Percentiles rank a stretch among this genome's conserved stretches.
phyloP scores from a whole-genome alignment of 30 jellyfish, hydroid and myxozoan species.

The Catostylus mosaicus region DNA sequence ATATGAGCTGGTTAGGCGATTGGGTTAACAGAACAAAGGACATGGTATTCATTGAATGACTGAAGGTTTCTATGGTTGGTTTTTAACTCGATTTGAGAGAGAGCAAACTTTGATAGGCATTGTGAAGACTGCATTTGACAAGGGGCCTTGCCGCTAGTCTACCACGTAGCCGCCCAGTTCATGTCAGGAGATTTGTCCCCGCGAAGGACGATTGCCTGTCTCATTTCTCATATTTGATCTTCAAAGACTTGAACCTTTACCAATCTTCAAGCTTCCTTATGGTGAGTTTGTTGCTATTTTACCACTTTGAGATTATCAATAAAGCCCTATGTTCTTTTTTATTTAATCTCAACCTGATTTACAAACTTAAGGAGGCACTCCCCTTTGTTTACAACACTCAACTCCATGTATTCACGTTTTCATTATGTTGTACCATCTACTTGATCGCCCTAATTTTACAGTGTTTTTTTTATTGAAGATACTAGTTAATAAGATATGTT shows the following conservation, averaged over 20 bases:
- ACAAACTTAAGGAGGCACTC: conserved; percentile 3
- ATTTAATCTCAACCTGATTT: neutral
- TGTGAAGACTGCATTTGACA: conserved; percentile 35
- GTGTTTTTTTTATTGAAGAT: too few species aligned
- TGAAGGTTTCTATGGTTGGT: conserved; percentile 80
- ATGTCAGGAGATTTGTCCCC: conserved; percentile 71
- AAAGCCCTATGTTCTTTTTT: neutral
- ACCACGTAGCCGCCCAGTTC: conserved; percentile 49
- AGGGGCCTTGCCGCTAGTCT: conserved; percentile 19
- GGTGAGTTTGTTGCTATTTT: conserved; percentile 46
- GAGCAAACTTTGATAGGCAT: conserved; percentile 63
- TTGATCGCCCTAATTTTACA: too few species aligned
- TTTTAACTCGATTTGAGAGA: conserved; percentile 49
- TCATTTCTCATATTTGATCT: neutral
- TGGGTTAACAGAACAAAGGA: conserved; percentile 68
- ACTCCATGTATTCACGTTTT: too few species aligned
- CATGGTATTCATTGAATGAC: conserved; percentile 88
- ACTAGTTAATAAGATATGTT: too few species aligned
- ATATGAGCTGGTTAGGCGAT: conserved; percentile 72
- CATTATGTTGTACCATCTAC: too few species aligned
- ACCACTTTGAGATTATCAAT: neutral
- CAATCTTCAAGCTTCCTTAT: conserved; percentile 40
- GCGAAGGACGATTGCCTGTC: conserved; percentile 72
- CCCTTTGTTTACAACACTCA: too few species aligned
- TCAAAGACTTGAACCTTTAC: neutral